Evolutionary conservation across 2,888 invertebrate species (phyloP), one percentile per base, ranked within the genome.

Genomic region (Trisateles emortualis): DNA sequence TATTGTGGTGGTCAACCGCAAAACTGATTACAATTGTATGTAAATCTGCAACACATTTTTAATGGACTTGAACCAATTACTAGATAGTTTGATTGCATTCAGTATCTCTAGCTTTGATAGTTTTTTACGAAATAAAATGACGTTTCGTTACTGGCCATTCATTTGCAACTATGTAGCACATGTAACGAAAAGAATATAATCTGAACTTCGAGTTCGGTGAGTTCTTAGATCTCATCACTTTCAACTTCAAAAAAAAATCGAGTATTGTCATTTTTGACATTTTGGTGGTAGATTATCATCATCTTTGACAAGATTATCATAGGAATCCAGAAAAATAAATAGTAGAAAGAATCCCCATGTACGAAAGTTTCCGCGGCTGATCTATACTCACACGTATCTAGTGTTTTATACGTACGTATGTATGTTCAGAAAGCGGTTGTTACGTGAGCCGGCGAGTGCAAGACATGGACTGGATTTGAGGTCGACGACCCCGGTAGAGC

Each of bases 391-490:
- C 70, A 60, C 58, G 65, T 68, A 66, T 64, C 59, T 66, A 64
- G 66, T 65, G 60, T 73, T 72, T 55, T 65, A 56, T 65, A 19
- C 19, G 57, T 65, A 19, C 19, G 50, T 64, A 65, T 62, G 74
- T 69, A 72, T 77, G 83, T 82, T 84, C 84, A 83, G 84, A 86
- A 86, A 86, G 87, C 86, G 83, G 87, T 81, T 84, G 87, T 90
- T 90, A 89, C 88, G 90, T 88, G 86, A 83, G 85, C 63, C 82
- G 84, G 80, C 84, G 86, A 85, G 81, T 86, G 88, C 86, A 91
- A 91, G 90, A 86, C 90, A 78, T 85, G 87, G 85, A 89, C 90
- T 91, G 91, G 92, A 88, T 88, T 84, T 63, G 83, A 88, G 92
- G 84, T 86, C 88, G 72, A 73, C 81, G 88, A 90, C 90, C 89